Evolutionary conservation across 2,797 vertebrate species (phyloP).

Genomic region (Danio choprae): DNA sequence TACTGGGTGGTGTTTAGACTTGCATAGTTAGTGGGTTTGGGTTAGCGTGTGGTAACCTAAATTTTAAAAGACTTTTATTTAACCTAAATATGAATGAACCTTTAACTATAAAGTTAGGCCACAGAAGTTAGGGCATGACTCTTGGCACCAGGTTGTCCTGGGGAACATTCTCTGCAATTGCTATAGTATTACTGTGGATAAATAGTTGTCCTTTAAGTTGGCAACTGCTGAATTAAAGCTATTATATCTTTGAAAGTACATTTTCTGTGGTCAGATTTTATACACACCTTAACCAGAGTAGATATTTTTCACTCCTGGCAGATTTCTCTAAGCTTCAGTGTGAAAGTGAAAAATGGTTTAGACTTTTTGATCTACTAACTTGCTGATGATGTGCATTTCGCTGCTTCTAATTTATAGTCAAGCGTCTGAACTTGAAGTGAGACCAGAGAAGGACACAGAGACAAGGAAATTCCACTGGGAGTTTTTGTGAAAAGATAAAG

Average conservation of each 20-base stretch:
- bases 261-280: constrained; percentile 16
- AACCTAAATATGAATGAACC: not conserved
- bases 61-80: not conserved
- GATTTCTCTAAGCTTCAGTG: constrained; percentile 39
- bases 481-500: constrained; percentile 19
- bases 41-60: not conserved
- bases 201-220: not conserved
- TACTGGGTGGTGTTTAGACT: not conserved
- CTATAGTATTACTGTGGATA: not conserved
- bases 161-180: not conserved
- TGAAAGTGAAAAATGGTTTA: constrained; percentile 50
- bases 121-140: not conserved
- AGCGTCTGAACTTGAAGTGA: constrained; percentile 12
- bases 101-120: constrained; percentile 2
- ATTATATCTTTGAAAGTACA: constrained; percentile 32
- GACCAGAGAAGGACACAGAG: constrained; percentile 11
- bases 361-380: constrained; percentile 47
- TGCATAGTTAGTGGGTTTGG: not conserved
- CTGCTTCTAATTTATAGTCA: constrained; percentile 41
- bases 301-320: constrained; percentile 53
- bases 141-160: not conserved
- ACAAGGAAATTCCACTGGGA: constrained; percentile 20
- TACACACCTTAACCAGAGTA: not conserved
- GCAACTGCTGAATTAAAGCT: not conserved
- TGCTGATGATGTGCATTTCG: constrained; percentile 45